Percentiles rank a stretch among this genome's conserved stretches.
These are phyloP conservation scores for Amazona ochrocephala DNA, from an alignment of 2,797 vertebrate species.

Conservation along the genomic window DNA sequence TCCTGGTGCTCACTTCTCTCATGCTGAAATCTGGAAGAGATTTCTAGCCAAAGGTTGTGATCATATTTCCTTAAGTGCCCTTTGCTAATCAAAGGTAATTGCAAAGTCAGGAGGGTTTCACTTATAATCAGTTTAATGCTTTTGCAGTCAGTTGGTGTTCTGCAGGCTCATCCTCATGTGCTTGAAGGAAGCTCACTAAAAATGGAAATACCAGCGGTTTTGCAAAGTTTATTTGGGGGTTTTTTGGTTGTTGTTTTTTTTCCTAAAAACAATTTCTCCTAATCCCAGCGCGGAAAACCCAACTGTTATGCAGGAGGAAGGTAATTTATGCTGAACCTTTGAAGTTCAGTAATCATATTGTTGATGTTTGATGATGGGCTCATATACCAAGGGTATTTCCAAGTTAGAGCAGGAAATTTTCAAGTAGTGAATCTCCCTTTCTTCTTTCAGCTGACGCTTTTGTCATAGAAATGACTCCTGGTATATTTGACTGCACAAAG, in stretches of 20 bases:
- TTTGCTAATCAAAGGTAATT: constrained; percentile 17
- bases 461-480: background rate
- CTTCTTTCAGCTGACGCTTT: background rate
- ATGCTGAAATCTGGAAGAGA: background rate
- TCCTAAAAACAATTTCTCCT: background rate
- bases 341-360: background rate
- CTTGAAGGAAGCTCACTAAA: background rate
- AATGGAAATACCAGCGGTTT: background rate
- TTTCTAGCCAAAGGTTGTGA: background rate
- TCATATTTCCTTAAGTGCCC: background rate
- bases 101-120: background rate
- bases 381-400: background rate
- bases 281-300: background rate
- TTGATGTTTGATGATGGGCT: background rate
- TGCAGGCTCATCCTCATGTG: background rate
- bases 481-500: background rate
- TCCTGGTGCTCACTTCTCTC: background rate
- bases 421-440: background rate
- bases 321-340: background rate
- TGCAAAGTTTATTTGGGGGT: background rate
- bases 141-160: background rate
- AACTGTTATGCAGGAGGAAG: background rate
- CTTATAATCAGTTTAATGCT: background rate
- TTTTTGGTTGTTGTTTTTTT: background rate
- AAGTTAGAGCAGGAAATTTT: background rate